phyloP scores from a whole-genome alignment of 2,888 invertebrate genomes.

The Nomada ruficornis region DNA sequence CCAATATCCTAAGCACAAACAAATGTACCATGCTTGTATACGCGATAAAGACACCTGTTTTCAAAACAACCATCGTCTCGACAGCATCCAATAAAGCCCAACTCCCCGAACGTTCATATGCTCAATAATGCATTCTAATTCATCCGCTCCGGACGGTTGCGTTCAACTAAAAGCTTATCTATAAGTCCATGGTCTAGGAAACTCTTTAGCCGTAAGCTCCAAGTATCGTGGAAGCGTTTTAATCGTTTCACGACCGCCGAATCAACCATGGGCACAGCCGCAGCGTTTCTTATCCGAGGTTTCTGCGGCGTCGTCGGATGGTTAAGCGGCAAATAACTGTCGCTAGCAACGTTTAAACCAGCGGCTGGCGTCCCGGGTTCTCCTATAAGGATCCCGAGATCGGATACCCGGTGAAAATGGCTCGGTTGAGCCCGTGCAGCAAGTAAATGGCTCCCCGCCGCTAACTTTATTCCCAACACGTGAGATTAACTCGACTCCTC shows the following conservation, averaged over 20 bases:
- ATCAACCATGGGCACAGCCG: slow-evolving; percentile 34
- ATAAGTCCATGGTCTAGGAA: not conserved
- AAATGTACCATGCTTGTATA: too few species aligned
- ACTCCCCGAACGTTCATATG: not conserved
- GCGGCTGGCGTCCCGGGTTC: slow-evolving; percentile 30
- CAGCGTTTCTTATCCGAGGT: slow-evolving; percentile 54
- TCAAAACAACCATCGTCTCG: too few species aligned
- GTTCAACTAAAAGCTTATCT: not conserved
- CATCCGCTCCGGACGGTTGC: not conserved
- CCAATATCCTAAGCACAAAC: too few species aligned
- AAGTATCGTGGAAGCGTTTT: slow-evolving; percentile 24
- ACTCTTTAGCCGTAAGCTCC: slow-evolving; percentile 5
- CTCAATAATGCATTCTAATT: not conserved
- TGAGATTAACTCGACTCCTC: slow-evolving; percentile 75
- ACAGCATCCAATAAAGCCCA: not conserved
- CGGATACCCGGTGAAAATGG: slow-evolving; percentile 71
- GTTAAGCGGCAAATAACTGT: slow-evolving; percentile 57
- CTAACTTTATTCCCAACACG: slow-evolving; percentile 79
- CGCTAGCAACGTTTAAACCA: slow-evolving; percentile 39
- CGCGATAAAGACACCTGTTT: too few species aligned
- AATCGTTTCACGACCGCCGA: slow-evolving; percentile 31
- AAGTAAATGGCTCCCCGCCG: slow-evolving; percentile 68
- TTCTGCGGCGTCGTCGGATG: slow-evolving; percentile 43
- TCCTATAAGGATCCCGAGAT: slow-evolving; percentile 49
- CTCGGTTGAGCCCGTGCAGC: slow-evolving; percentile 66